Evolutionary conservation across 2,888 invertebrate genomes (phyloP).

Genomic region (Agrypnus murinus): DNA sequence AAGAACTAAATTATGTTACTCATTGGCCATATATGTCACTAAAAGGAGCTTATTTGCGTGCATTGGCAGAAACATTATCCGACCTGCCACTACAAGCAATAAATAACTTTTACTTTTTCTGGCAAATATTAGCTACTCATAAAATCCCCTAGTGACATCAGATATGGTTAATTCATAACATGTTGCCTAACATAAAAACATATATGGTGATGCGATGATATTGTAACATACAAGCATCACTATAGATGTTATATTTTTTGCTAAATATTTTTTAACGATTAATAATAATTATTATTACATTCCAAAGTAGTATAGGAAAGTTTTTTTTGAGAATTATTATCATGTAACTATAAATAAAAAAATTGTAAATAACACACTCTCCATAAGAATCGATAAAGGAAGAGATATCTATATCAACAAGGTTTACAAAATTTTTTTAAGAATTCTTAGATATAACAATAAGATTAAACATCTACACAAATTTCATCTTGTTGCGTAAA

Average conservation of each 20-base stretch:
- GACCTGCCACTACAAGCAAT: conserved; percentile 25
- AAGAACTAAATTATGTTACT: conserved; percentile 39
- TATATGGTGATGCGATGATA: conserved; percentile 4
- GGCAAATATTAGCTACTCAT: conserved; percentile 23
- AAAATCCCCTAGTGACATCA: conserved; percentile 21
- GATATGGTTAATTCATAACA: conserved; percentile 13
- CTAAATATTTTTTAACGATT: conserved; percentile 37
- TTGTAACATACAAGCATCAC: conserved; percentile 16
- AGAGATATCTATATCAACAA: conserved; percentile 39
- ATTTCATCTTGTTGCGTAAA: not conserved
- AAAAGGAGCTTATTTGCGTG: conserved; percentile 14
- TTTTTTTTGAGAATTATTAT: conserved; percentile 32
- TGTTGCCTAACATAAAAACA: conserved; percentile 13
- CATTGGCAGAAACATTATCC: conserved; percentile 18
- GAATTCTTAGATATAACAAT: conserved; percentile 47
- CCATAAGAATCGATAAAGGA: conserved; percentile 30
- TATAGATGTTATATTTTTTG: conserved; percentile 24
- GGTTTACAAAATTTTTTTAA: conserved; percentile 42
- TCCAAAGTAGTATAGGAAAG: conserved; percentile 36
- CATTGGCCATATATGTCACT: conserved; percentile 28
- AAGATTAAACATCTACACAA: conserved; percentile 40
- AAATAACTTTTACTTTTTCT: conserved; percentile 16
- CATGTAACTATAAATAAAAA: conserved; percentile 36
- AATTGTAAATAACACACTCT: conserved; percentile 31
- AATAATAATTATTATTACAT: conserved; percentile 29